Conservation (phyloP, 2,113 vertebrate genomes). For the Solenodon paradoxus region DNA sequence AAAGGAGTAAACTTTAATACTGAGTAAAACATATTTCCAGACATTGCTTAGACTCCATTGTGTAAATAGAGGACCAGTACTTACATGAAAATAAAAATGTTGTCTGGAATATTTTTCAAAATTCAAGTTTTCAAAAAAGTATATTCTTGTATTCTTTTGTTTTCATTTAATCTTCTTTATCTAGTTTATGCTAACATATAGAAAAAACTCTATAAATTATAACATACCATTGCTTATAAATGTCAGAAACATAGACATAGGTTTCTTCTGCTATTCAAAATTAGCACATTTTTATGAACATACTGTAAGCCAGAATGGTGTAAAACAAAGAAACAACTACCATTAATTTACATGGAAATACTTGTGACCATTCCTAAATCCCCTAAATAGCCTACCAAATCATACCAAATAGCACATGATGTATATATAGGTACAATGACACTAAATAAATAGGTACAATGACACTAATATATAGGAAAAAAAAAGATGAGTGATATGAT, state of each 20-base stretch:
- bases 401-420: too few species aligned
- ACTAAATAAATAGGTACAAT: too few species aligned
- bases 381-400: too few species aligned
- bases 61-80: neutral
- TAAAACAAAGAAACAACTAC: too few species aligned
- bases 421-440: too few species aligned
- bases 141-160: neutral
- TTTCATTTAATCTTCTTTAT: neutral
- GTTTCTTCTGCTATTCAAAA: too few species aligned
- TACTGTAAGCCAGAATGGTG: too few species aligned
- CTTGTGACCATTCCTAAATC: too few species aligned
- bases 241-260: neutral
- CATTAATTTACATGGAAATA: too few species aligned
- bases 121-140: slow-evolving; percentile 4
- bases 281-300: too few species aligned
- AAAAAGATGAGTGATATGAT: too few species aligned
- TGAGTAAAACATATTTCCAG: slow-evolving; percentile 9
- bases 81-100: neutral
- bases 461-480: too few species aligned
- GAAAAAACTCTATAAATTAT: neutral
- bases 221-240: neutral
- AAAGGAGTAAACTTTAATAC: slow-evolving; percentile 38
- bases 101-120: neutral
- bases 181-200: neutral
- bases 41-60: neutral